A percentile compares a stretch with the other conserved stretches of the same genome.
These are phyloP conservation scores for Auanema sp. DNA, from an alignment of 2,888 invertebrate genomes.

Conservation along the genomic window DNA sequence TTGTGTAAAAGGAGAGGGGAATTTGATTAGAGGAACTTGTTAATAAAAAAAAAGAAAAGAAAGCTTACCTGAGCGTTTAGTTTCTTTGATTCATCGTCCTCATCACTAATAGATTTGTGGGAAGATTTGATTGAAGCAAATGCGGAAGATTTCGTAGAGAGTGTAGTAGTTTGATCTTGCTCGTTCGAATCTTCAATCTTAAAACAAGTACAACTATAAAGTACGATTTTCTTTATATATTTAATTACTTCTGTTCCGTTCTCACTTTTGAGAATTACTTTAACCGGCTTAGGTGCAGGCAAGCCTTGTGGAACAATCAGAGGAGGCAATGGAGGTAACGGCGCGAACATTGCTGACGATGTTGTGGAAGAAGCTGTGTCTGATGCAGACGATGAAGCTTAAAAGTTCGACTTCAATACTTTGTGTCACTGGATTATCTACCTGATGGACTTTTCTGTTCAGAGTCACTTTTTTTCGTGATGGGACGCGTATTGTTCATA, in stretches of 20 bases:
- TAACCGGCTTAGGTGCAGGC: slow-evolving; percentile 37
- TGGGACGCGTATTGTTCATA: not conserved
- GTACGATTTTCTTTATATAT: too few relatives aligned
- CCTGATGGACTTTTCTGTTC: slow-evolving; percentile 35
- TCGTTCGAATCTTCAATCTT: slow-evolving; percentile 15
- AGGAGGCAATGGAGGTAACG: slow-evolving; percentile 13
- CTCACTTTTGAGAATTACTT: slow-evolving; percentile 13
- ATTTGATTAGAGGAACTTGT: too few relatives aligned
- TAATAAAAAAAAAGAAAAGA: too few relatives aligned
- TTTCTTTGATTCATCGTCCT: slow-evolving; percentile 18
- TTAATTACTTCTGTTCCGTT: too few relatives aligned
- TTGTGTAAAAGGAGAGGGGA: too few relatives aligned
- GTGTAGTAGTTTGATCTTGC: slow-evolving; percentile 6
- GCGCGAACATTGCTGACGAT: slow-evolving; percentile 25
- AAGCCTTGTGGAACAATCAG: slow-evolving; percentile 16
- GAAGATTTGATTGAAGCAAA: slow-evolving; percentile 7
- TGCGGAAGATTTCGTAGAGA: slow-evolving; percentile 7
- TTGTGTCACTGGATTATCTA: not conserved
- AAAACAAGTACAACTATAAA: not conserved
- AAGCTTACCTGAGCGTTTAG: slow-evolving; percentile 14
- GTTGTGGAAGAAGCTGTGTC: slow-evolving; percentile 45
- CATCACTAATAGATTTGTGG: not conserved
- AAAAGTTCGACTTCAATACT: too few relatives aligned
- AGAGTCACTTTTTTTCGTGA: slow-evolving; percentile 19
- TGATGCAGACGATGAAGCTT: slow-evolving; percentile 41